Evolutionary conservation across 2,797 vertebrate species (phyloP).

Genomic region (Hephaestus fuliginosus): DNA sequence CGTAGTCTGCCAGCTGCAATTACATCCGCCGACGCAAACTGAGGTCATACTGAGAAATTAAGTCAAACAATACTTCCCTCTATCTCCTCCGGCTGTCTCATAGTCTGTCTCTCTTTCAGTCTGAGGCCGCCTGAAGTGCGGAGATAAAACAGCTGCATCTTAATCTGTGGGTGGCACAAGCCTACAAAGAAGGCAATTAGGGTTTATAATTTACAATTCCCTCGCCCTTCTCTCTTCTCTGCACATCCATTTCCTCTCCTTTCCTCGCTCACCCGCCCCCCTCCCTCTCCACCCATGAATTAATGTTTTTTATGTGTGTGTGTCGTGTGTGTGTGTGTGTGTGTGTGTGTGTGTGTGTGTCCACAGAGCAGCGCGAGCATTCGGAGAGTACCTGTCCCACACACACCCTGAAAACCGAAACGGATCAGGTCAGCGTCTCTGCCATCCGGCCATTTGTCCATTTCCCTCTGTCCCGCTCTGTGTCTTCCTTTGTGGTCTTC

Average conservation of each 20-base stretch:
- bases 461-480: slow-evolving; percentile 46
- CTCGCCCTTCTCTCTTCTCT: slow-evolving; percentile 49
- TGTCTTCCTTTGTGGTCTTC: slow-evolving; percentile 49
- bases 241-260: slow-evolving; percentile 45
- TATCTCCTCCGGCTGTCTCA: slow-evolving; percentile 57
- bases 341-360: slow-evolving; percentile 73
- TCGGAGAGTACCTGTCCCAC: slow-evolving; percentile 98
- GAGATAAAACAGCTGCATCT: slow-evolving; percentile 80
- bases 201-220: slow-evolving; percentile 75
- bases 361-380: slow-evolving; percentile 95
- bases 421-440: slow-evolving; percentile 93
- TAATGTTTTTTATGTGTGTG: slow-evolving; percentile 75
- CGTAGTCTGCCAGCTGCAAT: slow-evolving; percentile 25
- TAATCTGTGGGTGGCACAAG: slow-evolving; percentile 80
- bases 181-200: slow-evolving; percentile 80
- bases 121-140: slow-evolving; percentile 67
- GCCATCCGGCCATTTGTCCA: slow-evolving; percentile 62
- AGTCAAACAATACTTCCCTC: slow-evolving; percentile 44
- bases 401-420: slow-evolving; percentile 94
- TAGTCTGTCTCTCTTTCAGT: slow-evolving; percentile 44
- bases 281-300: slow-evolving; percentile 62
- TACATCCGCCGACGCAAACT: slow-evolving; percentile 37
- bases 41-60: slow-evolving; percentile 62
- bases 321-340: slow-evolving; percentile 72
- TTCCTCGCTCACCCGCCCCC: slow-evolving; percentile 31